Evolutionary conservation across 2,113 vertebrate genomes (phyloP).

Genomic region (Bubalus kerabau): DNA sequence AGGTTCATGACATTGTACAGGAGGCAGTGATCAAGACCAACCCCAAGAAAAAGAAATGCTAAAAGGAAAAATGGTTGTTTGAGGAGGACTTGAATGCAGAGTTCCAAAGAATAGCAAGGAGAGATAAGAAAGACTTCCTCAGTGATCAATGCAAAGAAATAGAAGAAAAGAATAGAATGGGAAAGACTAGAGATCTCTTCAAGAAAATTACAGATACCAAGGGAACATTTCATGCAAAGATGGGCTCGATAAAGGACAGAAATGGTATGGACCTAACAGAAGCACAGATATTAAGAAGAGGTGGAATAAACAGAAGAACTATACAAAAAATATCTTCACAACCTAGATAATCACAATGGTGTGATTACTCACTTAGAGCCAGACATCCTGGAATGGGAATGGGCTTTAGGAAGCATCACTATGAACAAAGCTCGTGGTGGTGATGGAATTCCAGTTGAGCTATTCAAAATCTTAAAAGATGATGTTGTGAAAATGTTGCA

Average conservation of each 20-base stretch:
- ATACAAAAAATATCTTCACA: neutral
- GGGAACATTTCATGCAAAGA: neutral
- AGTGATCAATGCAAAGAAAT: neutral
- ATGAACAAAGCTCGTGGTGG: neutral
- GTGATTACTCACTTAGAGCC: neutral
- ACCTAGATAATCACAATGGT: neutral
- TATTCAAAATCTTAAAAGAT: neutral
- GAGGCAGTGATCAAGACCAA: neutral
- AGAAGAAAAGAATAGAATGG: neutral
- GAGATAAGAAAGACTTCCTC: neutral
- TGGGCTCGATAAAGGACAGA: accelerated
- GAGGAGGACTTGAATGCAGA: neutral
- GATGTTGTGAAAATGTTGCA: neutral
- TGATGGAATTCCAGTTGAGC: neutral
- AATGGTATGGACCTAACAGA: neutral
- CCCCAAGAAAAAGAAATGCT: neutral
- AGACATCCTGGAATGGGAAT: neutral
- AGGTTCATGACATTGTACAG: neutral
- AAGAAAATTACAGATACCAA: neutral
- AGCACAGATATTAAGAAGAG: neutral
- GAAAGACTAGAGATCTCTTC: neutral
- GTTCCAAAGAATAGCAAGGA: neutral
- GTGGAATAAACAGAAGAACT: neutral
- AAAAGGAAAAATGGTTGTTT: neutral
- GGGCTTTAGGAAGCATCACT: neutral